These are phyloP conservation scores for Tricholauxania praeusta DNA, from an alignment of 2,888 invertebrate genomes.

Conservation along the genomic window DNA sequence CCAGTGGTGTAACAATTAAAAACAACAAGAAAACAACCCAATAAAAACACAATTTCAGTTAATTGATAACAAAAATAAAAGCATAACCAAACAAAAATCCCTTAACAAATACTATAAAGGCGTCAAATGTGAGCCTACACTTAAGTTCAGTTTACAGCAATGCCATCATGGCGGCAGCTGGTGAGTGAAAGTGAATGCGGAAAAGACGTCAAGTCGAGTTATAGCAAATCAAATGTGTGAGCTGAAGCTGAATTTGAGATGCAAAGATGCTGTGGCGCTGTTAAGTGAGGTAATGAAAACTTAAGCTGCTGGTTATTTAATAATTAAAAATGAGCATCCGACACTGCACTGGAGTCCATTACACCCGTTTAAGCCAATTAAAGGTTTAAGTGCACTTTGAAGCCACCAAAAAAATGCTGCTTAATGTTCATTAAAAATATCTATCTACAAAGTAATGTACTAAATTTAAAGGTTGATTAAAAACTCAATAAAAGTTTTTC, in stretches of 20 bases:
- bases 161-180: background rate
- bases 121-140: background rate
- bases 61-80: slow-evolving; percentile 4
- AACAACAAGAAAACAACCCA: background rate
- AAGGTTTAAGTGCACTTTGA: background rate
- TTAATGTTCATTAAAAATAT: background rate
- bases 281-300: slow-evolving; percentile 18
- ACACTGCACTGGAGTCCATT: background rate
- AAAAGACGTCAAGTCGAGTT: background rate
- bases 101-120: background rate
- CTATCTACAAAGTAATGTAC: too few species aligned
- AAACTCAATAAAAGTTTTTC: too few species aligned
- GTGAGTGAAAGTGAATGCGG: slow-evolving; percentile 22
- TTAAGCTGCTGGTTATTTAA: too few species aligned
- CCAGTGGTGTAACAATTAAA: background rate
- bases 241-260: too few species aligned
- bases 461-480: background rate
- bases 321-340: too few species aligned
- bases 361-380: background rate
- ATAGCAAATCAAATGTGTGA: too few species aligned
- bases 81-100: background rate
- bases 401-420: background rate
- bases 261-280: background rate
- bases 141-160: background rate
- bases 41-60: background rate